Percentiles rank a stretch among this genome's conserved stretches.
phyloP scores from a whole-genome alignment of 2,888 invertebrate species.

The Trachelus tabidus region DNA sequence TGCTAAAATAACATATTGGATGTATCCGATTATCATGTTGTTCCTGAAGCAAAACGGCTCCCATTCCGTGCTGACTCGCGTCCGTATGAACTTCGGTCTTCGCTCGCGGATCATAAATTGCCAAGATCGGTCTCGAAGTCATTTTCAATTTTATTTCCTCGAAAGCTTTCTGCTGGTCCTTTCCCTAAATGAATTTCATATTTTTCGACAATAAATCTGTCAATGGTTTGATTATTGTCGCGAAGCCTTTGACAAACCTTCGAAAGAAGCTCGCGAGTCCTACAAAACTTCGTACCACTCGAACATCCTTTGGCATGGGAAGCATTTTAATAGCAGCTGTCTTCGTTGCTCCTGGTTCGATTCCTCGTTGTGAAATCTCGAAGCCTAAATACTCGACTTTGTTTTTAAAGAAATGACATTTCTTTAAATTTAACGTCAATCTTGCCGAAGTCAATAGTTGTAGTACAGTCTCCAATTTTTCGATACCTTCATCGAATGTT shows the following conservation, averaged over 20 bases:
- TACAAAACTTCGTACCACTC: conserved; percentile 43
- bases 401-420: conserved; percentile 37
- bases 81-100: conserved; percentile 55
- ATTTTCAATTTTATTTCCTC: conserved; percentile 37
- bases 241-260: conserved; percentile 43
- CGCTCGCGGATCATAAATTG: conserved; percentile 38
- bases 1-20: conserved; percentile 51
- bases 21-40: conserved; percentile 26
- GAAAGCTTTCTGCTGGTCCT: conserved; percentile 43
- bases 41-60: conserved; percentile 39
- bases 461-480: conserved; percentile 32
- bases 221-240: conserved; percentile 37
- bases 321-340: conserved; percentile 30
- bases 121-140: conserved; percentile 38
- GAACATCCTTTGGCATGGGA: conserved; percentile 31
- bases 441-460: conserved; percentile 26
- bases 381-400: conserved; percentile 43
- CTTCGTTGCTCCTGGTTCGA: conserved; percentile 35
- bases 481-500: conserved; percentile 31
- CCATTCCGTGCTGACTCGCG: conserved; percentile 48
- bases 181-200: conserved; percentile 28
- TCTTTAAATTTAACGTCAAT: conserved; percentile 40
- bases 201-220: conserved; percentile 41
- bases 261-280: conserved; percentile 49
- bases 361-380: conserved; percentile 33